These are phyloP conservation scores for Bambusicola thoracicus DNA, from an alignment of 2,113 vertebrate genomes.

Conservation along the genomic window DNA sequence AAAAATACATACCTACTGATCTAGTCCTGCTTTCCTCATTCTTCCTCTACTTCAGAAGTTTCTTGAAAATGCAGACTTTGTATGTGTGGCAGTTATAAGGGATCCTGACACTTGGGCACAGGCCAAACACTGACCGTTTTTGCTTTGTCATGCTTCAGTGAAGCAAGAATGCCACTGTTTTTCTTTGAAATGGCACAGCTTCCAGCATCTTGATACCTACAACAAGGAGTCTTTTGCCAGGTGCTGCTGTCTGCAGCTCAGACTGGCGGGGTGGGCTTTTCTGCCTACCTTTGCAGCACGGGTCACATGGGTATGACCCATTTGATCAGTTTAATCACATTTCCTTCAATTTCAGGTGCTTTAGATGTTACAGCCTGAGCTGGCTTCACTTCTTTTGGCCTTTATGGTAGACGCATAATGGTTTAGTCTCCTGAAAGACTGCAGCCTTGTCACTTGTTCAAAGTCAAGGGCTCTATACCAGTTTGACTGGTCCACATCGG, in stretches of 20 bases:
- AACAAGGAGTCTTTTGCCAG: background rate
- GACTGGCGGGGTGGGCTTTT: constrained; percentile 2
- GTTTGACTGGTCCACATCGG: background rate
- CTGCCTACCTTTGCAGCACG: constrained; percentile 6
- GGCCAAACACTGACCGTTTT: constrained; percentile 6
- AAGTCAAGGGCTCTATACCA: background rate
- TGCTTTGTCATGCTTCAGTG: constrained; percentile 44
- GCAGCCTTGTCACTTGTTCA: background rate
- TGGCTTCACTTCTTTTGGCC: background rate
- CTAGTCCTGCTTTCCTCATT: background rate
- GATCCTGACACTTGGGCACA: background rate
- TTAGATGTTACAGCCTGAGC: background rate
- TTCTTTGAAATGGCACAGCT: constrained; percentile 5
- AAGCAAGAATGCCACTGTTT: constrained; percentile 33
- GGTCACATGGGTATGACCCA: background rate
- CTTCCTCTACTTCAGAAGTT: background rate
- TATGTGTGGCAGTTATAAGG: background rate
- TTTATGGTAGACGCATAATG: background rate
- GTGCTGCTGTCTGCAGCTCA: background rate
- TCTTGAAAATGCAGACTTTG: background rate
- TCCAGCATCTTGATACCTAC: constrained; percentile 12
- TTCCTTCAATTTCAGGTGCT: background rate
- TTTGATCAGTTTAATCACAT: constrained; percentile 29
- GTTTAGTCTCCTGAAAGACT: background rate
- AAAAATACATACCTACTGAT: background rate